Evolutionary conservation across 2,888 invertebrate species (phyloP).

Genomic region (Seira sanloemensis): DNA sequence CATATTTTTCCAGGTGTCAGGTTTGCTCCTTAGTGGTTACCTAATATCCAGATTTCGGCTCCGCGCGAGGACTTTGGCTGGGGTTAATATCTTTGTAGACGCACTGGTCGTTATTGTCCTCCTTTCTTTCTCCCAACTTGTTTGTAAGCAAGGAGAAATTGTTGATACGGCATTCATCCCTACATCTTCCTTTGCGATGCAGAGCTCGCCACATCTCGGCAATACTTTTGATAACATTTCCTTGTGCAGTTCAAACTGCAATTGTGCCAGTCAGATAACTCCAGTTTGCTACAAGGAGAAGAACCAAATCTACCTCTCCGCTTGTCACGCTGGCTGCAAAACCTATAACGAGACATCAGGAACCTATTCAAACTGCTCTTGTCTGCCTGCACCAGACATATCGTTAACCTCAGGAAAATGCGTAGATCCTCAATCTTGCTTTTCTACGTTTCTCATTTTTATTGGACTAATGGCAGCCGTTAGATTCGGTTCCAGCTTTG

Average conservation of each 20-base stretch:
- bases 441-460: constrained; percentile 73
- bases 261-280: constrained; percentile 78
- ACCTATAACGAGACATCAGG: constrained; percentile 69
- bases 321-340: constrained; percentile 85
- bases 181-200: too few relatives aligned
- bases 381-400: constrained; percentile 57
- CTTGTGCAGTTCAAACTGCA: constrained; percentile 40
- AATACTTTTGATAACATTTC: too few relatives aligned
- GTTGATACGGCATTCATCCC: constrained; percentile 78
- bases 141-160: constrained; percentile 74
- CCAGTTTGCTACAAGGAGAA: constrained; percentile 81
- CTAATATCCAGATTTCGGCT: constrained; percentile 81
- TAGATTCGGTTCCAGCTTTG: constrained; percentile 81
- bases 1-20: constrained; percentile 79
- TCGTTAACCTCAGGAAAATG: constrained; percentile 58
- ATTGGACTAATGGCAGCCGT: constrained; percentile 75
- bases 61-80: constrained; percentile 78
- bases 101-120: constrained; percentile 78
- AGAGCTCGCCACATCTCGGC: too few relatives aligned
- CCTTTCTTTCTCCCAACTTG: constrained; percentile 76
- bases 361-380: constrained; percentile 60
- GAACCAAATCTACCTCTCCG: constrained; percentile 81
- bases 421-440: constrained; percentile 48
- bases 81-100: constrained; percentile 81
- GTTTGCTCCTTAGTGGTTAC: constrained; percentile 80